These are phyloP conservation scores for Theristicus caerulescens DNA, from an alignment of 2,113 vertebrate genomes.

Conservation along the genomic window DNA sequence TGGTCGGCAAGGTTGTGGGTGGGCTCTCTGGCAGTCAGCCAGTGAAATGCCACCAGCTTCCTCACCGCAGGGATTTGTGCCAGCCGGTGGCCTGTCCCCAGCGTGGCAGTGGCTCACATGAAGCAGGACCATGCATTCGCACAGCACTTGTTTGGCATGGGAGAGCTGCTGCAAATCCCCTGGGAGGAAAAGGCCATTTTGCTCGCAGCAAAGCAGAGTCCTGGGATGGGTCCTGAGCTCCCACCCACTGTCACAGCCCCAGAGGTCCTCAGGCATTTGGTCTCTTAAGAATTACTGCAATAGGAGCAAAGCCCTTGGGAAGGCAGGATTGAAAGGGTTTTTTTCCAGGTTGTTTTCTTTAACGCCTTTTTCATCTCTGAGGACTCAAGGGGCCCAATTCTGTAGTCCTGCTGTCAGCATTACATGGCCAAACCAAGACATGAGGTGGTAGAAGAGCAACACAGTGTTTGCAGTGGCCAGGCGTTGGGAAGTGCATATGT, in stretches of 20 bases:
- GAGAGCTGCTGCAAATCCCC: not conserved
- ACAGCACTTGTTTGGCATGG: not conserved
- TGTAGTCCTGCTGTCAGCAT: not conserved
- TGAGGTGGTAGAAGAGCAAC: not conserved
- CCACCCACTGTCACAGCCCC: not conserved
- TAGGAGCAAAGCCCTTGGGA: not conserved
- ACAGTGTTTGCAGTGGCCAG: accelerated
- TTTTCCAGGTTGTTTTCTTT: not conserved
- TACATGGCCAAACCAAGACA: not conserved
- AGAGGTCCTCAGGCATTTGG: not conserved
- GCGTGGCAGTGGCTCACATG: accelerated
- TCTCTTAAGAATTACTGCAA: not conserved
- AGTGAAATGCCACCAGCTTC: not conserved
- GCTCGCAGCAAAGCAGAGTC: not conserved
- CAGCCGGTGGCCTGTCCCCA: not conserved
- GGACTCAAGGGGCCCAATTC: not conserved
- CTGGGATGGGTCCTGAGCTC: not conserved
- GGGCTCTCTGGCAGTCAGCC: not conserved
- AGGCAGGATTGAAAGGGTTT: not conserved
- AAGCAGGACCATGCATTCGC: not conserved
- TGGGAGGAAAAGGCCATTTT: not conserved
- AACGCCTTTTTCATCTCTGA: not conserved
- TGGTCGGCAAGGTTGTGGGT: not conserved
- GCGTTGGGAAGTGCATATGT: accelerated
- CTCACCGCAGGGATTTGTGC: not conserved